A percentile compares a stretch with the other conserved stretches of the same genome.
phyloP scores from a whole-genome alignment of 2,888 invertebrate genomes.

The Atethmia centrago region DNA sequence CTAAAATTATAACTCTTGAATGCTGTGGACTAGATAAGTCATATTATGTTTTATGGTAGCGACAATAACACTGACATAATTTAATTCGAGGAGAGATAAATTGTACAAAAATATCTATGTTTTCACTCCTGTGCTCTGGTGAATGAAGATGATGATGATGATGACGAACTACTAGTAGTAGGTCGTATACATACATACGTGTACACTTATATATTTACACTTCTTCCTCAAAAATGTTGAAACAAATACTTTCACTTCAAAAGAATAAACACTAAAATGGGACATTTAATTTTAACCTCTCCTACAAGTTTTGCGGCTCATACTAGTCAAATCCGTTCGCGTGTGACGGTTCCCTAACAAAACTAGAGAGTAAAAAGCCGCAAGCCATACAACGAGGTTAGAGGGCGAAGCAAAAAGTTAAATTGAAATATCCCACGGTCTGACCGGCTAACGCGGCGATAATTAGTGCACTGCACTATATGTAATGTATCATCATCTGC shows the following conservation, averaged over 20 bases:
- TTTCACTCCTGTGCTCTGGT: no score
- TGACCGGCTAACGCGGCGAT: conserved; percentile 53
- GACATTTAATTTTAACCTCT: not conserved
- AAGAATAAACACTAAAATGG: not conserved
- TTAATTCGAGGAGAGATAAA: no score
- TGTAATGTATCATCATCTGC: conserved; percentile 36
- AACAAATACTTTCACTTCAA: not conserved
- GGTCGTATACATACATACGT: no score
- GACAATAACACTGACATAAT: no score
- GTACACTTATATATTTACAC: no score
- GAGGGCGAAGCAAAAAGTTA: conserved; percentile 77
- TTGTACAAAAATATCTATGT: no score
- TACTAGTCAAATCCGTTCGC: conserved; percentile 13
- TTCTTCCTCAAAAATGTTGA: not conserved
- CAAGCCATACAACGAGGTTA: conserved; percentile 62
- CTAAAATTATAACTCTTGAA: no score
- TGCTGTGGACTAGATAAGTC: no score
- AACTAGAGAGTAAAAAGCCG: conserved; percentile 69
- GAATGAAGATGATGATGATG: not conserved
- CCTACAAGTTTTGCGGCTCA: conserved; percentile 1
- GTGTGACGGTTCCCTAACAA: conserved; percentile 49
- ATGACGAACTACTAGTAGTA: no score
- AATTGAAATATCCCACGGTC: conserved; percentile 80
- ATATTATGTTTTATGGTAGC: no score
- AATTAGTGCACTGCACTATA: conserved; percentile 52